Evolutionary conservation across 1,140 invertebrate species (phyloP).

Genomic region (Asobara japonica): DNA sequence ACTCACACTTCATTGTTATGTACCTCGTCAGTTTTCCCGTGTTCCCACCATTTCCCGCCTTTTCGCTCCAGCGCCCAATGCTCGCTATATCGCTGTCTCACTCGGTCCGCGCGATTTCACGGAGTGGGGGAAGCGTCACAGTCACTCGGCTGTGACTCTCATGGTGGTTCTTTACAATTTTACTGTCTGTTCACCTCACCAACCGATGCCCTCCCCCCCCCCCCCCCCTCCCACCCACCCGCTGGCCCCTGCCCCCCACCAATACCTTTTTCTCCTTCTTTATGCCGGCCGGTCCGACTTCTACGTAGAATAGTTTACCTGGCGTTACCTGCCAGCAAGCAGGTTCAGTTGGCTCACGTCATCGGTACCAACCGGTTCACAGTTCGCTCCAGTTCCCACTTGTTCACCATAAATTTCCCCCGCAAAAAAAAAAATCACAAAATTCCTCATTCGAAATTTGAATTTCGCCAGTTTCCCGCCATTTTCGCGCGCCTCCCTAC

Average conservation of each 20-base stretch:
- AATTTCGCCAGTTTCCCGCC: no score
- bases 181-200: conserved; percentile 1
- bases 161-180: conserved; percentile 24
- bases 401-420: not conserved
- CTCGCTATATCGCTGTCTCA: no score
- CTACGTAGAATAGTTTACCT: conserved; percentile 10
- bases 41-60: no score
- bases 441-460: no score
- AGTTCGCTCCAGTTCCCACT: not conserved
- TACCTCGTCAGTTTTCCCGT: no score
- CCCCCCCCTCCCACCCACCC: not conserved
- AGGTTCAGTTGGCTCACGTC: conserved; percentile 66
- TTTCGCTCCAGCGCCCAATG: no score
- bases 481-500: no score
- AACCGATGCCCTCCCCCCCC: not conserved
- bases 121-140: not conserved
- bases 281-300: no score
- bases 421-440: no score
- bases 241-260: not conserved
- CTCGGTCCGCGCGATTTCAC: not conserved
- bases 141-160: conserved; percentile 8
- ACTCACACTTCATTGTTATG: no score
- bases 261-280: not conserved
- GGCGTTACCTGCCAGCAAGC: conserved; percentile 36
- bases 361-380: conserved; percentile 65